Percentiles rank a stretch among this genome's conserved stretches.
These are phyloP conservation scores for Lasiurus cinereus DNA, from an alignment of 2,113 vertebrate species.

Conservation along the genomic window DNA sequence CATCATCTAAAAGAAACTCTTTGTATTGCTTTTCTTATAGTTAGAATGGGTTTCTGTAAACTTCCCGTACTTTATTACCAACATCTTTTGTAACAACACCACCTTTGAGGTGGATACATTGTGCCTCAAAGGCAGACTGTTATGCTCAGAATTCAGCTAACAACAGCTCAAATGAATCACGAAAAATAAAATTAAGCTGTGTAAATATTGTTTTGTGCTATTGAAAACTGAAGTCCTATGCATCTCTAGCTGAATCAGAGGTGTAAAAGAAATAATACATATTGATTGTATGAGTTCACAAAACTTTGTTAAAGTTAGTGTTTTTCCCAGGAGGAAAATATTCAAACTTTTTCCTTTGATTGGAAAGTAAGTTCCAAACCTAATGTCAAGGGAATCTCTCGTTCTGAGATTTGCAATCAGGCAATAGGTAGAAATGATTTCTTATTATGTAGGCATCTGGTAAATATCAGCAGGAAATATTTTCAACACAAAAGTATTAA, in stretches of 20 bases:
- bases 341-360: conserved; percentile 61
- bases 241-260: conserved; percentile 37
- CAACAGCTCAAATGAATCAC: conserved; percentile 40
- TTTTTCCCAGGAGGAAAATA: conserved; percentile 62
- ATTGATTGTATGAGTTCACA: conserved; percentile 24
- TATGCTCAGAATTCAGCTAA: conserved; percentile 15
- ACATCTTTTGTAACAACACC: background rate
- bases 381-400: conserved; percentile 53
- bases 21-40: background rate
- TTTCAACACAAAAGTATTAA: conserved; percentile 48
- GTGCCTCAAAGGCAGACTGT: background rate
- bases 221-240: conserved; percentile 56
- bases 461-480: conserved; percentile 49
- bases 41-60: background rate
- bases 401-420: conserved; percentile 52
- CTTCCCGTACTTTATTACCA: background rate
- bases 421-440: conserved; percentile 51
- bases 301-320: conserved; percentile 59
- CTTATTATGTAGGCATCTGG: conserved; percentile 63
- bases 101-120: background rate
- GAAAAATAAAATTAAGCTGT: conserved; percentile 60
- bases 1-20: background rate
- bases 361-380: conserved; percentile 52
- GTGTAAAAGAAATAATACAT: conserved; percentile 34
- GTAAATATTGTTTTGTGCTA: conserved; percentile 32